Percentiles rank a stretch among this genome's conserved stretches.
phyloP scores from a whole-genome alignment of 2,888 invertebrate genomes.

The Heliconius hortense region DNA sequence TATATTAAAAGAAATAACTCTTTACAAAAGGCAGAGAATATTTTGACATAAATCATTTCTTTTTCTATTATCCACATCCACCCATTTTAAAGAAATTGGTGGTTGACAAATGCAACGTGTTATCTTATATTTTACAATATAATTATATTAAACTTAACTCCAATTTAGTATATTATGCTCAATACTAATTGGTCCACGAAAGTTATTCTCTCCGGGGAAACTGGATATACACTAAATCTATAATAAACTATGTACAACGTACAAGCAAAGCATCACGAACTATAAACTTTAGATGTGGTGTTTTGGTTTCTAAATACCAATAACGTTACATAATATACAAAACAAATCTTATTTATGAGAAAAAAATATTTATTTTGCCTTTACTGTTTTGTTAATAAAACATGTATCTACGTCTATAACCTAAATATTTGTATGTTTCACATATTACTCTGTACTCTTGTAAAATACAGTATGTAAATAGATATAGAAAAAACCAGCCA shows the following conservation, averaged over 20 bases:
- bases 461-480: not conserved
- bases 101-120: not conserved
- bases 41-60: too few relatives aligned
- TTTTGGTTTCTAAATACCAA: not conserved
- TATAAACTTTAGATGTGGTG: not conserved
- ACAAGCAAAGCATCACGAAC: not conserved
- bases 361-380: not conserved
- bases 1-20: too few relatives aligned
- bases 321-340: too few relatives aligned
- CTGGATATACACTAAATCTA: not conserved
- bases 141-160: not conserved
- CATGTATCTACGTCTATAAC: too few relatives aligned
- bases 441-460: too few relatives aligned
- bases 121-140: not conserved
- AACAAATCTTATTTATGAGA: not conserved
- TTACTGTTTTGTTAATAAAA: not conserved
- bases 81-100: not conserved
- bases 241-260: not conserved
- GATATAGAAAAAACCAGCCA: too few relatives aligned
- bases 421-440: too few relatives aligned
- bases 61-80: too few relatives aligned
- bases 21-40: too few relatives aligned
- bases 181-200: conserved; percentile 14
- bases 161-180: conserved; percentile 4
- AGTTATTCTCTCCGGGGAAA: not conserved